Evolutionary conservation across 2,888 invertebrate genomes (phyloP), one percentile per base, ranked within the genome.

Genomic region (Acanthacorydalis orientalis): DNA sequence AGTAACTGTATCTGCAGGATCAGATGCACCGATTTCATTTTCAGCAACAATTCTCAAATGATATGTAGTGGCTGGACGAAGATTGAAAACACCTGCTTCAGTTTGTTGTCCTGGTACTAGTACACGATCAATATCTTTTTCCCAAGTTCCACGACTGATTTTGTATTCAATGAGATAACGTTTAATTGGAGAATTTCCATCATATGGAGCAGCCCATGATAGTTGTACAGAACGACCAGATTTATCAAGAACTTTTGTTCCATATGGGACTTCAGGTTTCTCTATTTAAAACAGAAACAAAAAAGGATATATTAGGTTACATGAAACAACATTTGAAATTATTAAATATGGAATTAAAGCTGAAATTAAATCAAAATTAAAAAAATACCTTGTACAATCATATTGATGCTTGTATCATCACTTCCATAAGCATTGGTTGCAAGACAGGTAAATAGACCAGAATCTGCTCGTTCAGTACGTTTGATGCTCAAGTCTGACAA

Each of bases 341-440:
- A 6, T 35, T 35, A 35, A 35, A 35, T 11, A 35, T 35, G 2
- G 4, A 35, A 6, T n/a, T 3, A 39, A 14, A 16, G 31, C 33
- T 35, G 23, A 9, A 40, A 7, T 48, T 47, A 48, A 46, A 23
- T 64, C 64, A 14, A 16, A 12, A 41, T 14, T 41, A 41, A 16
- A 12, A 6, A 31, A 52, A 60, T 68, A 78, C 86, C 87, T 77
- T 92, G 91, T 54, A 92, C 83, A 54, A 92, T 91, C 78, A 92
- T 83, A 64, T 91, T 90, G 59, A 92, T 90, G 67, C 88, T 90
- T n/a, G 90, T 87, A 58, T 92, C 91, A 61, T 91, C 92, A 53
- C 88, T 90, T 46, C 91, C 91, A 61, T 91, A 92, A 14, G 90
- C 88, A 63, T 92, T 92, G 3, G 90, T 90, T 1, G 91, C 91